These are phyloP conservation scores for Acrobasis consociella DNA, from an alignment of 2,888 invertebrate genomes.

Conservation along the genomic window DNA sequence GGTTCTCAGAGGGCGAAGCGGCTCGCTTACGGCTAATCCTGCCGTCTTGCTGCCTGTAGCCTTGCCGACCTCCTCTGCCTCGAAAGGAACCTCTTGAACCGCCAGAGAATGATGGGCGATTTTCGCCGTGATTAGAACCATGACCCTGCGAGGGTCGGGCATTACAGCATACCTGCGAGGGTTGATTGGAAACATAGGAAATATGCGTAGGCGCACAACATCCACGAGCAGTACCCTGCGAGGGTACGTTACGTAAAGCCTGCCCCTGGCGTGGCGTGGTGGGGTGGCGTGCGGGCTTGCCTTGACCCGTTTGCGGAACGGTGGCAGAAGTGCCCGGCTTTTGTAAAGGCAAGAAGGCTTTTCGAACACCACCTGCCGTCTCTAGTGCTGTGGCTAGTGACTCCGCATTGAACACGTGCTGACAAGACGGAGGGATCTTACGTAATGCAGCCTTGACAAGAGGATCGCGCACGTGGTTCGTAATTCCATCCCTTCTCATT, in stretches of 20 bases:
- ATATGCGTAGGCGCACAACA: no score
- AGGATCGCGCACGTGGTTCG: constrained; percentile 21
- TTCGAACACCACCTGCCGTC: no score
- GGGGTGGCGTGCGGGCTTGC: no score
- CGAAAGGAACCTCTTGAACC: background rate
- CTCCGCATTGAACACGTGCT: background rate
- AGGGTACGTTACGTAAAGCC: no score
- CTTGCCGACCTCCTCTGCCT: background rate
- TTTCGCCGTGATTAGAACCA: background rate
- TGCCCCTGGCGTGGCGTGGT: background rate
- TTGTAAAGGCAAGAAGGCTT: no score
- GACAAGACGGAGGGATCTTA: background rate
- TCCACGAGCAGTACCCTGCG: background rate
- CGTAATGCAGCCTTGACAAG: background rate
- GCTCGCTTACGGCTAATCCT: background rate
- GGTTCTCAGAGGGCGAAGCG: background rate
- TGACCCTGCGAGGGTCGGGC: background rate
- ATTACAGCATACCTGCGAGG: background rate
- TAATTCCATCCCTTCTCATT: no score
- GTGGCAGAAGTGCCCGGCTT: no score
- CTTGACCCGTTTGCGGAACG: no score
- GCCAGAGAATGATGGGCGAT: background rate
- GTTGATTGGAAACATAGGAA: background rate
- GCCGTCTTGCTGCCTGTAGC: constrained; percentile 2
- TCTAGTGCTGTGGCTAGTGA: no score